Base-by-base conservation (phyloP, 1,140 invertebrate species). In the Leptonema lineaticorne region DNA sequence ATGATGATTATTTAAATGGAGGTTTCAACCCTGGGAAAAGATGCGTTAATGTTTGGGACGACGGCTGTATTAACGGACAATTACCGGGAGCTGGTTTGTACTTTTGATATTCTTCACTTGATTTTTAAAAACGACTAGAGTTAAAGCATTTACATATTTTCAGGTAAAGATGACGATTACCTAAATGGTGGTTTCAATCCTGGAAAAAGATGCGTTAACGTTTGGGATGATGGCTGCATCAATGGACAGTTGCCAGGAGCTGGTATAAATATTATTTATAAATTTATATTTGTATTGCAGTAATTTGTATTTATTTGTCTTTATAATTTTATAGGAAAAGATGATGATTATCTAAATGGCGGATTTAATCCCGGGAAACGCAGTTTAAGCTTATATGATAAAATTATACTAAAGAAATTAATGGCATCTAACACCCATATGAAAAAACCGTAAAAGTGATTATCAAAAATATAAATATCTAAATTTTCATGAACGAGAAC, bases 201-300 rank as follows among this genome's bases (percentile, higher is more conserved):
- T 5, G 76, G 76, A n/a, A 78, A 78, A 66, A 74, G 76, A 0
- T 82, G 80, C 53, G 74, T 78, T 22, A 80, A 82, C 63, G 74
- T 82, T 72, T 81, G 79, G 79, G 79, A 82, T 57, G 78, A 82
- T 45, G 81, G 79, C 4, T 81, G 80, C 53, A 74, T 75, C 41
- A 81, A 81, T 60, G 77, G 75, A 65, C 79, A 81, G 69, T 71
- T 81, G 1, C 74, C 73, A 1, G 81, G 79, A 65, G 64, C 80
- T 60, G 81, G 81, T 82, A 74, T 20, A 16, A 16, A 33, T 11
- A 4, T 33, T 1, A 41, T n/a, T 41, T 16, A 41, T 14, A 33
- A 11, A 14, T 41, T 41, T 9, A 41, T 33, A 11, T 33, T 33
- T 33, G 30, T 33, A 33, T 33, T 33, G 30, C 30, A 5, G 30